Evolutionary conservation across 35 echinoderm and acorn worm genomes (phyloP), one percentile per base, ranked within the genome.

Genomic region (Apostichopus japonicus): DNA sequence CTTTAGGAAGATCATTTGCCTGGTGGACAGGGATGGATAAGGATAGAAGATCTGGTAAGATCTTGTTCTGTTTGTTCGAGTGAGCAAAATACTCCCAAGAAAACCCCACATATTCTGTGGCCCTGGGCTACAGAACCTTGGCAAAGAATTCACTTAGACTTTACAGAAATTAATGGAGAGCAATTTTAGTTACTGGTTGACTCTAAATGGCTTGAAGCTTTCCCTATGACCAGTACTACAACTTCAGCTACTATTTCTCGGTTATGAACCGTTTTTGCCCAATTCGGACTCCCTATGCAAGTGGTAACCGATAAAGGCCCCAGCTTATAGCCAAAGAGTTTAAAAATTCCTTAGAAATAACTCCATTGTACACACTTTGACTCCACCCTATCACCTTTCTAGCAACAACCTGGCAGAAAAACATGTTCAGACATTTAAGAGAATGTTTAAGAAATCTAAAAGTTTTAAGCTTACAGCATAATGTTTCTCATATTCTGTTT

Each of bases 351-450:
- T 90, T 16, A 65, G 73, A 70, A 44, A 24, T 11, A 52, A 92
- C 23, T 65, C 16, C 1, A 25, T 92, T 67, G 62, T 53, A 54
- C 91, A 92, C 54, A 92, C 91, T 7, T 86, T 83, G 63, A 72
- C 57, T 17, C 57, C 79, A 6, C 91, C 78, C 7, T 92, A 92
- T 58, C 91, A 92, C 51, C 91, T 79, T 6, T 65, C 79, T 27
- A 72, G 56, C 17, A 92, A 92, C 59, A 77, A 77, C 6, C 78
- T 92, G 90, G 90, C 90, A 19, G 90, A 92, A 70, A 92, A 65
- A 33, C 90, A 92, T 82, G 90, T 92, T 17, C 90, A 81, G 10
- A 92, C 90, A 16, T 92, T 92, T n/a, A 92, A 92, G 57, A 11
- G 23, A 19, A 92, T 92, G 90, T 82, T 56, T 24, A 10, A 25